phyloP scores from a whole-genome alignment of 2,797 vertebrate genomes.

The Uromys caudimaculatus region DNA sequence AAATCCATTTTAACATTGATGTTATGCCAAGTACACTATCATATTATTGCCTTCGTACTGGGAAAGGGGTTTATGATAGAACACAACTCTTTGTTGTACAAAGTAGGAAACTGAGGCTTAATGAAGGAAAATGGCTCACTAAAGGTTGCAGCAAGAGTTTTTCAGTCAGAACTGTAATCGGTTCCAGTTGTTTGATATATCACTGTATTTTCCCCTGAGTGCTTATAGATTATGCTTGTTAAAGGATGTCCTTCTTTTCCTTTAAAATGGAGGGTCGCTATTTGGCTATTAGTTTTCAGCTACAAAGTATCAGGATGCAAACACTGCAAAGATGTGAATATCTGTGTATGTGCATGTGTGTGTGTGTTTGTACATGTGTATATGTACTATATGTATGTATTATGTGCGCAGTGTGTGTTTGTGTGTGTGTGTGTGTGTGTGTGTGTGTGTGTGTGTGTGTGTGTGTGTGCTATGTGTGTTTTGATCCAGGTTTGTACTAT shows the following conservation, averaged over 20 bases:
- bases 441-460: too few relatives aligned
- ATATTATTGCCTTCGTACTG: background rate
- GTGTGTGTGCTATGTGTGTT: too few relatives aligned
- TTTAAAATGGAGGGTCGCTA: background rate
- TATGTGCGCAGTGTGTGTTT: background rate
- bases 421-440: background rate
- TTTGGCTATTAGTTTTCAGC: slow-evolving; percentile 2
- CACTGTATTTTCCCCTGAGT: background rate
- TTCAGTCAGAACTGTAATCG: background rate
- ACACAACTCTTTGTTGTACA: slow-evolving; percentile 40
- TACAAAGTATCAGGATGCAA: background rate
- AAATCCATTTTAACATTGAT: slow-evolving; percentile 63
- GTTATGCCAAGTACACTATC: slow-evolving; percentile 11
- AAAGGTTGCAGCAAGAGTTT: background rate
- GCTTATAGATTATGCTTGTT: background rate
- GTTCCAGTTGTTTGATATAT: background rate
- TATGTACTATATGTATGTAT: background rate
- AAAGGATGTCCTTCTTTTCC: background rate
- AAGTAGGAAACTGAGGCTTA: slow-evolving; percentile 20
- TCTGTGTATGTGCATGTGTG: rapidly evolving
- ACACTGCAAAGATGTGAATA: background rate
- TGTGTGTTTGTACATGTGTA: background rate
- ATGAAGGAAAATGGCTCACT: background rate
- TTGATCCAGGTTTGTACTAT: background rate
- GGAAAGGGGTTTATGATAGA: slow-evolving; percentile 35